Percentiles rank a stretch among this genome's conserved stretches.
Evolutionary conservation across 2,888 invertebrate genomes (phyloP).

Genomic region (Agriopis marginaria): DNA sequence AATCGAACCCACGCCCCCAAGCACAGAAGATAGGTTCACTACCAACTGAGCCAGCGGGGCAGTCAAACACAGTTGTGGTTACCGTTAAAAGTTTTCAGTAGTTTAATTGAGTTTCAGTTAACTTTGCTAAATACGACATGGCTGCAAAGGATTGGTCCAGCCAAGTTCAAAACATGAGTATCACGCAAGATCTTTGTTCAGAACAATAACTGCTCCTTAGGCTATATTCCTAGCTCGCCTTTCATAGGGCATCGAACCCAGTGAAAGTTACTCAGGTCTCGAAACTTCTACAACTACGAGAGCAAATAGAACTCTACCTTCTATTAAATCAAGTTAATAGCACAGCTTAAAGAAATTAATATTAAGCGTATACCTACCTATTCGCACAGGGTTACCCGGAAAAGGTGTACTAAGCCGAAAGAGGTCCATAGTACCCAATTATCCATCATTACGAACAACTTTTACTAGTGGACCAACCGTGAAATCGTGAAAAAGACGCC

Average conservation of each 20-base stretch:
- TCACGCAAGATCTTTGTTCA: constrained; percentile 49
- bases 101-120: not conserved
- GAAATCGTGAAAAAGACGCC: too few species aligned
- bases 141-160: constrained; percentile 10
- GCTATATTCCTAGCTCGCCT: constrained; percentile 55
- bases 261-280: constrained; percentile 59
- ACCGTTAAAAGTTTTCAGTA: not conserved
- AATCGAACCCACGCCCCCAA: too few species aligned
- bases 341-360: not conserved
- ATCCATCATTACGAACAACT: too few species aligned
- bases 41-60: too few species aligned
- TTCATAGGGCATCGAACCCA: constrained; percentile 60
- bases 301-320: constrained; percentile 47
- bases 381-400: too few species aligned
- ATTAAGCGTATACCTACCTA: too few species aligned
- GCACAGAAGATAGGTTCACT: too few species aligned
- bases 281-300: constrained; percentile 42
- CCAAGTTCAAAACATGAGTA: constrained; percentile 39
- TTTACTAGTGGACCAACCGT: too few species aligned
- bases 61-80: too few species aligned
- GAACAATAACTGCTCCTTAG: constrained; percentile 53
- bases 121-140: not conserved
- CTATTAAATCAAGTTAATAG: constrained; percentile 15
- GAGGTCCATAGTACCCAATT: too few species aligned
- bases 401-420: too few species aligned